These are phyloP conservation scores for Ypsolopha sequella DNA, from an alignment of 2,888 invertebrate genomes.

Conservation along the genomic window DNA sequence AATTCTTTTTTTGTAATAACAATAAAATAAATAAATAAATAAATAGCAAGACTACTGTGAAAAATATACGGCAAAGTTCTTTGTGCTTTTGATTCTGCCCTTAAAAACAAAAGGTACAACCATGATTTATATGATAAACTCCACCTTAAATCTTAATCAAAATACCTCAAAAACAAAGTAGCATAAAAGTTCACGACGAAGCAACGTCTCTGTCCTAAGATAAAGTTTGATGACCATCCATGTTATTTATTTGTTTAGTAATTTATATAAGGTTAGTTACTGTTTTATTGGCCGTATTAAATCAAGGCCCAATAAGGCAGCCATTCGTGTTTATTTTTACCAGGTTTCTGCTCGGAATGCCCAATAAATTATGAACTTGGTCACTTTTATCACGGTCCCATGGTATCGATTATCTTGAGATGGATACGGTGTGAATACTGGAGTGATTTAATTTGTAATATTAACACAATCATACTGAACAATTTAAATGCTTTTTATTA, in stretches of 20 bases:
- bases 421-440: conserved; percentile 35
- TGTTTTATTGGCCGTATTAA: conserved; percentile 68
- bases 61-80: no score
- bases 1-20: no score
- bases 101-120: no score
- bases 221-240: conserved; percentile 61
- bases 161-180: conserved; percentile 7
- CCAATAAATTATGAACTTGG: conserved; percentile 66
- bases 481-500: conserved; percentile 1
- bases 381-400: conserved; percentile 65
- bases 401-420: conserved; percentile 51
- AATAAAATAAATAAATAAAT: no score
- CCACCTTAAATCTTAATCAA: background rate
- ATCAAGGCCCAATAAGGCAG: conserved; percentile 70
- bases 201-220: conserved; percentile 18
- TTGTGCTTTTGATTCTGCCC: no score
- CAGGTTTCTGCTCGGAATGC: conserved; percentile 64
- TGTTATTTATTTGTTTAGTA: conserved; percentile 70
- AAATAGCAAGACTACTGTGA: no score
- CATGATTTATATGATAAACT: no score
- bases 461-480: background rate
- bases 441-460: conserved; percentile 7
- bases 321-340: conserved; percentile 71
- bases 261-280: conserved; percentile 71
- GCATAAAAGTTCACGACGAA: conserved; percentile 13